A percentile compares a stretch with the other conserved stretches of the same genome.
These are phyloP conservation scores for Cheilosia pagana DNA, from an alignment of 2,888 invertebrate genomes.

Conservation along the genomic window DNA sequence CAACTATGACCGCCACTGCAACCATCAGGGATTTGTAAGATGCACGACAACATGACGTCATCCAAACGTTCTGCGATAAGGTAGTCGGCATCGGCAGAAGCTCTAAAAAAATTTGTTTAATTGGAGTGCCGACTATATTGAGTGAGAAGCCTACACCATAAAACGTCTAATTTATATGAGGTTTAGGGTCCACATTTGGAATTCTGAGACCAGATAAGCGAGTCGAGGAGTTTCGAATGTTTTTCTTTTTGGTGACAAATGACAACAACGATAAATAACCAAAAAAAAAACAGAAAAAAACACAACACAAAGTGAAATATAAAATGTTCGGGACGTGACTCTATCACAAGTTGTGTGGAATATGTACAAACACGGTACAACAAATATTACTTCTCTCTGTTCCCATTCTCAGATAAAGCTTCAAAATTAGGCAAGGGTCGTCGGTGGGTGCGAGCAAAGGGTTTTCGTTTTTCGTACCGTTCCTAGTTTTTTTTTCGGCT, in stretches of 20 bases:
- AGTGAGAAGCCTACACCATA: conserved; percentile 26
- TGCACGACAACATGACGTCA: conserved; percentile 69
- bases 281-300: conserved; percentile 1
- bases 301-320: conserved; percentile 39
- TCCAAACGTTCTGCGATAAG: conserved; percentile 45
- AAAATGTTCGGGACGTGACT: conserved; percentile 67
- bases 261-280: conserved; percentile 64
- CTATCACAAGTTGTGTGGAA: conserved; percentile 31
- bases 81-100: conserved; percentile 23
- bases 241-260: conserved; percentile 61
- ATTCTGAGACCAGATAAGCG: conserved; percentile 42
- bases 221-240: conserved; percentile 31
- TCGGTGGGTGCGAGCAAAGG: conserved; percentile 11
- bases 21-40: conserved; percentile 51
- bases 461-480: conserved; percentile 9
- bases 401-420: conserved; percentile 47
- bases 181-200: conserved; percentile 25
- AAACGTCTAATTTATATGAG: conserved; percentile 62
- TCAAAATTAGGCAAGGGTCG: conserved; percentile 42
- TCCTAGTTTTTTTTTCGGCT: conserved; percentile 11
- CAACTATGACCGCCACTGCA: conserved; percentile 63
- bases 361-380: conserved; percentile 1
- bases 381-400: conserved; percentile 30
- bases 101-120: conserved; percentile 43
- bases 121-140: conserved; percentile 14